Base-by-base conservation (phyloP, 2,888 invertebrate genomes). In the Priocnemis perturbator region DNA sequence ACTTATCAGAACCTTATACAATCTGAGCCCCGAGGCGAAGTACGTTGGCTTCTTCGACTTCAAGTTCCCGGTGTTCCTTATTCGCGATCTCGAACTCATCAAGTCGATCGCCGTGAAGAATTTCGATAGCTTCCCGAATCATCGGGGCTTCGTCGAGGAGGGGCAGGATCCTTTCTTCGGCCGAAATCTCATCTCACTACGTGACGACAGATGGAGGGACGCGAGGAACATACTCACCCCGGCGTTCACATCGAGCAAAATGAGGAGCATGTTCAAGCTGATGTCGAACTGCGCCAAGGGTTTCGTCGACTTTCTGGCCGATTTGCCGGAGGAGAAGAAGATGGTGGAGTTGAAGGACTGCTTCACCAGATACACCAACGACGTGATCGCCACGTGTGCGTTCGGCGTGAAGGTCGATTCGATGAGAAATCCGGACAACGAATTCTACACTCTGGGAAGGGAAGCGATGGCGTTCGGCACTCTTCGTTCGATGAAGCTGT, bases 201-300 rank as follows among this genome's bases (percentile, higher is more conserved):
- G 64, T 0, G 91, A 90, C 17, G 89, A 91, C 0, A 88, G 80
- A 82, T 92, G 91, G 91, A 88, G 89, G 0, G 89, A 90, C 3
- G 90, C 92, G 89, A 83, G 92, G 19, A 85, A 86, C 0, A 89
- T 91, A 0, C 77, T 92, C 17, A 91, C 90, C 45, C 92, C 92
- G 0, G 90, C 91, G 0, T 92, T 92, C 82, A 92, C 92, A 0
- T 88, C 90, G 14, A 91, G 91, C 63, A 92, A 92, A 83, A 91
- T 92, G 91, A 90, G 90, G 50, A 81, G 85, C 0, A 91, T 92
- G 91, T 88, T 91, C 78, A 89, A 89, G 0, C 85, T 91, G 60
- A 91, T 92, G 75, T 73, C 75, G 0, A 86, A 85, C 3, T 87
- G 87, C 60, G 87, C 85, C 1, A 73, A 64, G 37, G 84, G 82